Evolutionary conservation across 1,140 invertebrate species (phyloP), one percentile per base, ranked within the genome.

Genomic region (Brachionus koreanus): DNA sequence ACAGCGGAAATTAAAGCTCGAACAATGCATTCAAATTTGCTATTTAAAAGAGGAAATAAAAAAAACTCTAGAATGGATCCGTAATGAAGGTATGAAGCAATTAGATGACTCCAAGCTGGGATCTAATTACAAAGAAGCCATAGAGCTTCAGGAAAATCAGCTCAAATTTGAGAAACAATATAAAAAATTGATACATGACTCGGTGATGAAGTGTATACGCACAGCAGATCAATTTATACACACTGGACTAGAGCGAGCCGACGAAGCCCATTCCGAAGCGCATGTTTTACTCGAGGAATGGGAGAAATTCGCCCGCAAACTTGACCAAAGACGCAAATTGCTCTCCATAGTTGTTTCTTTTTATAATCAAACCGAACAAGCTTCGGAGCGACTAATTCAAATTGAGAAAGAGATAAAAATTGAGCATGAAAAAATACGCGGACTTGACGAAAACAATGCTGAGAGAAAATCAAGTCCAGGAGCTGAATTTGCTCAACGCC

Each of bases 11-110:
- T 85, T 86, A 46, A 85, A 93, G 84, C 89, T 94, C 83, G 93
- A 94, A 85, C 93, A 95, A 86, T 93, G 93, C 83, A 88, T 94
- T 82, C 92, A 92, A 43, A 88, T 94, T 23, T 92, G 92, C 61
- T 87, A 93, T 79, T 88, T 94, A 6, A 92, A 93, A 23, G 90
- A 91, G 25, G 93, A 94, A 87, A 87, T 94, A 29, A 89, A 91
- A 61, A 91, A 93, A 87, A 85, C 87, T 37, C 85, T 87, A 72
- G 86, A 87, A 29, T 89, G 88, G 88, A 87, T 86, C 84, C 84
- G 85, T 49, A 86, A 85, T 25, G 84, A 85, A 42, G 88, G 88
- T n/a, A 72, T 84, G 13, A 84, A 84, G 25, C 87, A 88, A 83
- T 82, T 88, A 37, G 85, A 86, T 13, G 85, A 86, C 37, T 87